Evolutionary conservation across 2,113 vertebrate species (phyloP), one percentile per base, ranked within the genome.

Genomic region (Neomonachus schauinslandi): DNA sequence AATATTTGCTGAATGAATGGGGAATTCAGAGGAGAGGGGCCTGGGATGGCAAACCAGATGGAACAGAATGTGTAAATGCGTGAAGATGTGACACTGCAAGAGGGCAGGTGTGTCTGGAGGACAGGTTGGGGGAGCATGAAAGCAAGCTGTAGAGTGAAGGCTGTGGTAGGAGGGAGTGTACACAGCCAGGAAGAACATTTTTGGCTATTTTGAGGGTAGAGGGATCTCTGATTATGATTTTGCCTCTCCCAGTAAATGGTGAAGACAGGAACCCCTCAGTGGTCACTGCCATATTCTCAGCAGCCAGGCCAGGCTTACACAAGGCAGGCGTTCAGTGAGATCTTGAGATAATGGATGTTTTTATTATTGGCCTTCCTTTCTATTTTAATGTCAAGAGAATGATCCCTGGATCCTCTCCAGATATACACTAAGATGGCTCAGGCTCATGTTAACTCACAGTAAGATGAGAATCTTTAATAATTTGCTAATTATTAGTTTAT

Each of bases 401-500:
- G 28, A 51, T 57, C 21, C 67, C 31, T 76, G 71, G 33, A 65
- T 79, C 31, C n/a, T 89, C 46, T 81, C 61, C n/a, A 86, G 36
- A 59, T 14, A 57, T 2, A 83, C 67, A 61, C 79, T 57, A 61
- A 11, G 51, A 69, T 6, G 46, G 85, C 24, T 36, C 63, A 57
- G 59, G 81, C 19, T 76, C 24, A 81, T 5, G 46, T 67, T 59
- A n/a, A 80, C 72, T 74, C 77, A 53, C 57, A 89, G 19, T 85
- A 51, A 89, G 61, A 79, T 16, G 10, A 87, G 36, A 82, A 16
- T 42, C 87, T 89, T 76, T 67, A 69, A 85, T 72, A 86, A 85
- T 33, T 49, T 96, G 84, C 22, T 31, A 79, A 93, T 80, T 74
- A 83, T 57, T 96, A 84, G n/a, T 39, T 96, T 89, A 85, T 51